Evolutionary conservation across 2,113 vertebrate genomes (phyloP).

Genomic region (Leiothrix lutea): DNA sequence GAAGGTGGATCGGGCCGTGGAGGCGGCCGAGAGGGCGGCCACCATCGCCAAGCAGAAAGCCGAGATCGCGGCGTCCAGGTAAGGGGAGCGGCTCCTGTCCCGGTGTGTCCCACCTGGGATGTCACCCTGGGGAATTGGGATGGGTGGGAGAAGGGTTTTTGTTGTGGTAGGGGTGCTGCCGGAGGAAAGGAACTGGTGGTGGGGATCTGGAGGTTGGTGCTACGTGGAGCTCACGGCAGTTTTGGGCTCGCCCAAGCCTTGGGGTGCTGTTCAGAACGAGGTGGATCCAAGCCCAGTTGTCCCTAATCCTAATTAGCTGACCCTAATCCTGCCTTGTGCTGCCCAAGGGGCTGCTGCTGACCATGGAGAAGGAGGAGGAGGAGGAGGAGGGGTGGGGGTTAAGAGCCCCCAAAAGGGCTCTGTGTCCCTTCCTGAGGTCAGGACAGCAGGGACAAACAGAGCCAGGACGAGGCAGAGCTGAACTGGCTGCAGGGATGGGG

Average conservation of each 20-base stretch:
- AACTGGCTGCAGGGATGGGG: background rate
- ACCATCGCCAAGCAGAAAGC: constrained; percentile 97
- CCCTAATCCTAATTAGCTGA: background rate
- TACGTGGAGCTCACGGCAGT: rapidly evolving
- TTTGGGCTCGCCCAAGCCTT: background rate
- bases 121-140: rapidly evolving
- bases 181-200: background rate
- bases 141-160: background rate
- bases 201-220: rapidly evolving
- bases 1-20: constrained; percentile 94
- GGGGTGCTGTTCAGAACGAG: rapidly evolving
- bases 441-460: background rate
- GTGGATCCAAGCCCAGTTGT: background rate
- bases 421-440: background rate
- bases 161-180: rapidly evolving
- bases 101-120: rapidly evolving
- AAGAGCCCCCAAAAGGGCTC: background rate
- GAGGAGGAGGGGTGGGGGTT: background rate
- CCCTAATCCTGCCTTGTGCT: background rate
- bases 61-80: constrained; percentile 96
- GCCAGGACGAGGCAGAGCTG: background rate
- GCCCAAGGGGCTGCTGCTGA: background rate
- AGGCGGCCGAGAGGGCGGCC: constrained; percentile 89
- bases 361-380: background rate
- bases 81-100: background rate